phyloP scores from a whole-genome alignment of 2,113 vertebrate species.

The Nerophis lumbriciformis region DNA sequence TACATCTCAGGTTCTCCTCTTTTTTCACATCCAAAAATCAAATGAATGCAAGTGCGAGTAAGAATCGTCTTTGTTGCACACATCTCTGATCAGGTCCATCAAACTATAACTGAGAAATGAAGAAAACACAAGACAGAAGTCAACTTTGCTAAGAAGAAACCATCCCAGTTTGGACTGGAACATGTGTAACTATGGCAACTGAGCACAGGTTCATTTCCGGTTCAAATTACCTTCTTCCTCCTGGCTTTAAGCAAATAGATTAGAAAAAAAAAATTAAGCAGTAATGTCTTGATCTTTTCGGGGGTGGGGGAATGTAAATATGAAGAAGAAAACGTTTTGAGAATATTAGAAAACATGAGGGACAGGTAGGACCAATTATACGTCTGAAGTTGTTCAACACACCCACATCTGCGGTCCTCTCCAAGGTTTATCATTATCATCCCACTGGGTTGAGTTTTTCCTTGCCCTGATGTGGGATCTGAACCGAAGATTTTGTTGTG shows the following conservation, averaged over 20 bases:
- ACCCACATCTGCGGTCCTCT: too few relatives aligned
- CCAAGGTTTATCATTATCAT: too few relatives aligned
- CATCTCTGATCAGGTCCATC: neutral
- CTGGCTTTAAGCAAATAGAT: neutral
- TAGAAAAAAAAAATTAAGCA: neutral
- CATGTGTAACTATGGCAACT: slow-evolving; percentile 6
- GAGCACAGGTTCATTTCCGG: neutral
- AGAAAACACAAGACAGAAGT: neutral
- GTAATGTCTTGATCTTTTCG: neutral
- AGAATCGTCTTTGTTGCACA: too few relatives aligned
- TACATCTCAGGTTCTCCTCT: neutral
- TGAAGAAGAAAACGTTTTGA: neutral
- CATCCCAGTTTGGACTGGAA: neutral
- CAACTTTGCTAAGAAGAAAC: neutral
- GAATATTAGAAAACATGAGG: neutral
- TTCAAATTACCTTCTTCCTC: neutral
- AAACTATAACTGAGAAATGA: slow-evolving; percentile 8
- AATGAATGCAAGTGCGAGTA: too few relatives aligned
- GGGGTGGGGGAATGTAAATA: neutral
- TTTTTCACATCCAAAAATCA: neutral
- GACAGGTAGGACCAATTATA: neutral
- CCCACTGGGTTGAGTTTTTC: too few relatives aligned
- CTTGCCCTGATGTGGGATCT: too few relatives aligned
- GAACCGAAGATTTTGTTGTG: too few relatives aligned
- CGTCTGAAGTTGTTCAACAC: too few relatives aligned